phyloP scores from a whole-genome alignment of 2,797 vertebrate genomes.

The Coracias cyanogaster region DNA sequence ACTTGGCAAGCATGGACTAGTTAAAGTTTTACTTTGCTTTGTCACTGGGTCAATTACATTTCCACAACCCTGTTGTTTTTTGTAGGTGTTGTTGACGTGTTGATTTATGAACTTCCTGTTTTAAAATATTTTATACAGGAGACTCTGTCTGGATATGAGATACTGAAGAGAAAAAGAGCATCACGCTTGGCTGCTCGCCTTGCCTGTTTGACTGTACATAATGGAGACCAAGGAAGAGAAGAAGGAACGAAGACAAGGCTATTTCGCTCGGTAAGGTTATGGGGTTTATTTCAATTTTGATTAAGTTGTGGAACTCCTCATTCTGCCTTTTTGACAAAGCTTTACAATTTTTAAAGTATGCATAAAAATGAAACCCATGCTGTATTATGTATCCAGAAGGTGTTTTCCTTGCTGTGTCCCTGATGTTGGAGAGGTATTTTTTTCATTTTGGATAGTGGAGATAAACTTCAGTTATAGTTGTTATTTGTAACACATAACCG shows the following conservation, averaged over 20 bases:
- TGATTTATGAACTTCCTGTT: slow-evolving; percentile 27
- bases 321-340: not conserved
- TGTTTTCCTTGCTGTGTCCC: not conserved
- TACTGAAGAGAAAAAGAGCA: slow-evolving; percentile 46
- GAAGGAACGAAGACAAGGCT: slow-evolving; percentile 84
- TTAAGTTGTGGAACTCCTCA: not conserved
- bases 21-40: slow-evolving; percentile 65
- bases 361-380: not conserved
- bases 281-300: not conserved
- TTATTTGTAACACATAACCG: not conserved
- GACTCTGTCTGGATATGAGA: slow-evolving; percentile 68
- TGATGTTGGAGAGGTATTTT: not conserved
- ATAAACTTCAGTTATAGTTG: not conserved
- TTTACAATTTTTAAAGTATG: not conserved
- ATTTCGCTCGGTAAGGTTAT: slow-evolving; percentile 83
- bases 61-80: not conserved
- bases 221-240: slow-evolving; percentile 87
- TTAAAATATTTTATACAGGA: slow-evolving; percentile 36
- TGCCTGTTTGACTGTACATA: slow-evolving; percentile 1
- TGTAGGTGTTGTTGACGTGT: not conserved
- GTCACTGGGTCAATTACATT: not conserved
- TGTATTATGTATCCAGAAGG: not conserved
- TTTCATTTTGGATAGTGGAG: not conserved
- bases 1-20: not conserved
- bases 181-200: slow-evolving; percentile 38